Evolutionary conservation across 2,113 vertebrate genomes (phyloP), one percentile per base, ranked within the genome.

Genomic region (Tinamus guttatus): DNA sequence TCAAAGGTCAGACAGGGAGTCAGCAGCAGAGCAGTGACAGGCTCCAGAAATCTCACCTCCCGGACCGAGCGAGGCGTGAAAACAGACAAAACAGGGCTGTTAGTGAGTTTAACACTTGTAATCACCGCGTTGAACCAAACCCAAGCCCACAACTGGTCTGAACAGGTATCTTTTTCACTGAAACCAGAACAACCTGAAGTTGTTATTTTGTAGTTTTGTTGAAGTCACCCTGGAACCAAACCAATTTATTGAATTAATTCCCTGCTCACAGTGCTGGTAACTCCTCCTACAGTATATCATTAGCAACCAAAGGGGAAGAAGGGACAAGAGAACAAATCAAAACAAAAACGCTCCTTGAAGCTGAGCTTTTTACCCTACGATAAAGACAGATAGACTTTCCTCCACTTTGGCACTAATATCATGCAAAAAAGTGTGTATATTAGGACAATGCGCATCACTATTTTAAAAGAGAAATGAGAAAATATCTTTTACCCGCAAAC

Each of bases 121-220:
- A 71, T 27, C 83, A 16, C 28, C 12, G 56, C 20, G 2, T 0
- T 81, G 91, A 89, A 87, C 74, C 77, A 79, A 90, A 93, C 32
- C 58, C 77, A 94, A 58, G 56, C 17, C 58, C 38, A 81, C 84
- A 93, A 87, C 94, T 89, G 91, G 89, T 93, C 89, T 87, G 83
- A 87, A 90, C 91, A 92, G 80, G 65, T 36, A 60, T 34, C 10
- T 85, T 93, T 92, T 91, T 86, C 89, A 68, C 84, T 69, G 77
- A 87, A 94, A 96, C 93, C 88, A 87, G 83, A 97, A 93, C 96
- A 93, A 92, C 91, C 91, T 93, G 95, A 95, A 85, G 77, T 14
- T 14, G 69, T 69, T 85, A 89, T 94, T 91, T 13, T 91, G 83
- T 58, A 36, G 77, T 68, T 94, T 92, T 94, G 62, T 75, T 79